Percentiles rank a stretch among this genome's conserved stretches.
phyloP scores from a whole-genome alignment of 2,888 invertebrate genomes.

The Agrotis ipsilon region DNA sequence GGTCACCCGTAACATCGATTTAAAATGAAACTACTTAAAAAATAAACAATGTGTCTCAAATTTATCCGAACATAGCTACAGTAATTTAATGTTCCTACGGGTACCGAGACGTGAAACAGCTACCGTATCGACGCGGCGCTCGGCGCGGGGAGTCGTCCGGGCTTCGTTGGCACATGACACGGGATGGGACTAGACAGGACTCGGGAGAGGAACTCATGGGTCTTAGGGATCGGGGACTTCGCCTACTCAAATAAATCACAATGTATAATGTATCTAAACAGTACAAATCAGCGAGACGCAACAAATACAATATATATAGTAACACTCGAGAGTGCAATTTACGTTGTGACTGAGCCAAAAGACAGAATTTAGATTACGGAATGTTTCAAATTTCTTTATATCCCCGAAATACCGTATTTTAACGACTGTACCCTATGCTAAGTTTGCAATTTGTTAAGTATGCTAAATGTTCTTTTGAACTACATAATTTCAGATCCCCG shows the following conservation, averaged over 20 bases:
- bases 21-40: conserved; percentile 85
- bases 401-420: conserved; percentile 81
- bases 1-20: conserved; percentile 83
- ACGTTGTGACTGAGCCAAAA: conserved; percentile 76
- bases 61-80: conserved; percentile 73
- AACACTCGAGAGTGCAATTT: conserved; percentile 62
- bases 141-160: conserved; percentile 70
- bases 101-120: conserved; percentile 72
- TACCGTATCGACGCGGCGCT: conserved; percentile 54
- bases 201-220: conserved; percentile 84
- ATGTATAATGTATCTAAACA: conserved; percentile 55
- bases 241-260: conserved; percentile 61
- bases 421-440: conserved; percentile 80
- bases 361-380: conserved; percentile 84
- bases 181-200: conserved; percentile 89
- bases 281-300: conserved; percentile 60
- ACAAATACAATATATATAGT: conserved; percentile 66
- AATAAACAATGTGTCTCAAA: conserved; percentile 79
- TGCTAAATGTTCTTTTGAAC: conserved; percentile 81
- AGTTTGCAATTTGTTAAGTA: conserved; percentile 80
- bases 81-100: conserved; percentile 75
- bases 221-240: conserved; percentile 75
- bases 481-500: conserved; percentile 84
- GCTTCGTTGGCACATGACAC: conserved; percentile 89
- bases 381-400: conserved; percentile 83